These are phyloP conservation scores for Drosophila mettleri DNA, from an alignment of 2,888 invertebrate genomes.

Conservation along the genomic window DNA sequence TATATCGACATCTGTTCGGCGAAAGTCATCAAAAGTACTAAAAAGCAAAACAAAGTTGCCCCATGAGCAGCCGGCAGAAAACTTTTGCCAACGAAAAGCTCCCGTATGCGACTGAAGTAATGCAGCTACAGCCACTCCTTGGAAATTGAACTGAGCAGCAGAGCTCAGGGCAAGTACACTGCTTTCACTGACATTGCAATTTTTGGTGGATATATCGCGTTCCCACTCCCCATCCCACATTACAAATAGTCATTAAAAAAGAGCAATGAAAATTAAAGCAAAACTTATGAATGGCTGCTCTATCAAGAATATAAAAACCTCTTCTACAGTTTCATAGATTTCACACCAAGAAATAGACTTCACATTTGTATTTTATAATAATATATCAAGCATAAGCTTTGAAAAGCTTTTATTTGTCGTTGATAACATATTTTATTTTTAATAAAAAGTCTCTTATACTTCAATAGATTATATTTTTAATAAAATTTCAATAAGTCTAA, in stretches of 20 bases:
- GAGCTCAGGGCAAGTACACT: slow-evolving; percentile 20
- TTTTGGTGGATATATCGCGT: slow-evolving; percentile 33
- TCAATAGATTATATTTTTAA: too few species aligned
- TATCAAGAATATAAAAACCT: background rate
- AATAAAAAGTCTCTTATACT: too few species aligned
- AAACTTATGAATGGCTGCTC: slow-evolving; percentile 6
- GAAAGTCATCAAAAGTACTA: slow-evolving; percentile 80
- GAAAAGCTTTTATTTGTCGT: too few species aligned
- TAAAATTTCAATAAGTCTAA: background rate
- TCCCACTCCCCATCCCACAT: slow-evolving; percentile 3
- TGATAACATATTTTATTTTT: too few species aligned
- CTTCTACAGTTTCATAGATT: too few species aligned
- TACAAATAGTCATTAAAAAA: slow-evolving; percentile 11
- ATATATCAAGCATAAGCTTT: background rate
- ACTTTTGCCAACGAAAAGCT: slow-evolving; percentile 52
- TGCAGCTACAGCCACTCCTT: slow-evolving; percentile 13
- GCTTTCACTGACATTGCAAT: slow-evolving; percentile 29
- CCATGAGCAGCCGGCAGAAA: slow-evolving; percentile 64
- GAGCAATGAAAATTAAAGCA: slow-evolving; percentile 8
- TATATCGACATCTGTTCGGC: slow-evolving; percentile 82
- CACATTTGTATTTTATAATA: too few species aligned
- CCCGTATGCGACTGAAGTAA: slow-evolving; percentile 23
- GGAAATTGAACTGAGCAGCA: slow-evolving; percentile 5
- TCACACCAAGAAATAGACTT: background rate
- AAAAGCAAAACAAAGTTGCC: slow-evolving; percentile 80